Conservation (phyloP, 2,797 vertebrate genomes). For the Mastacembelus armatus region DNA sequence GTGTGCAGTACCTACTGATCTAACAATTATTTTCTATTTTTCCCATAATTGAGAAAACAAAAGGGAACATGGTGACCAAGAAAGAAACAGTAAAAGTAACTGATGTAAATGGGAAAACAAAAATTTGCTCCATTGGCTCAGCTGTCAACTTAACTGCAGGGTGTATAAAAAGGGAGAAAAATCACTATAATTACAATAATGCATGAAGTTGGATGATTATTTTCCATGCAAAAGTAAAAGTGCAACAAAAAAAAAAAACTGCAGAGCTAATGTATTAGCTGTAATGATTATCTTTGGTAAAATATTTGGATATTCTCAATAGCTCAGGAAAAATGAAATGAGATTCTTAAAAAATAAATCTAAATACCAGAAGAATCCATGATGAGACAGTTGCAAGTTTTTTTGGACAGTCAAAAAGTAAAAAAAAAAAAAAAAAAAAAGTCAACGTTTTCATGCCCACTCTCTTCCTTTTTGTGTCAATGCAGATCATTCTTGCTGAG, state of each 20-base stretch:
- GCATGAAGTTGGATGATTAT: too few species aligned
- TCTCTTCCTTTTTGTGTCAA: slow-evolving; percentile 37
- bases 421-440: neutral
- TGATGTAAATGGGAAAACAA: neutral
- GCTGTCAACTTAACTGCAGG: neutral
- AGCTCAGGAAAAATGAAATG: too few species aligned
- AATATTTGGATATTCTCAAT: too few species aligned
- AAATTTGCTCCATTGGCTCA: neutral
- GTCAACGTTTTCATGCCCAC: slow-evolving; percentile 12
- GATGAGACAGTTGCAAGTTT: slow-evolving; percentile 44
- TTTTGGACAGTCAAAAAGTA: slow-evolving; percentile 19
- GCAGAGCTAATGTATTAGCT: too few species aligned
- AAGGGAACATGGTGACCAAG: neutral
- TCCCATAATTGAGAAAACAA: too few species aligned
- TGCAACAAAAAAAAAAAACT: too few species aligned
- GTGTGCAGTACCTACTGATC: neutral
- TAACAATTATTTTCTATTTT: neutral
- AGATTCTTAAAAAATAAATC: too few species aligned
- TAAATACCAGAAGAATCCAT: too few species aligned
- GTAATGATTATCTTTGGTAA: too few species aligned
- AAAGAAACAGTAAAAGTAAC: neutral
- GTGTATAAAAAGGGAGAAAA: neutral
- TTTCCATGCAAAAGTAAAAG: too few species aligned
- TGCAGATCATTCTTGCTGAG: slow-evolving; percentile 73
- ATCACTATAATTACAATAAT: too few species aligned